These are phyloP conservation scores for Loripinus fragilis DNA, from an alignment of 2,888 invertebrate genomes.

Conservation along the genomic window DNA sequence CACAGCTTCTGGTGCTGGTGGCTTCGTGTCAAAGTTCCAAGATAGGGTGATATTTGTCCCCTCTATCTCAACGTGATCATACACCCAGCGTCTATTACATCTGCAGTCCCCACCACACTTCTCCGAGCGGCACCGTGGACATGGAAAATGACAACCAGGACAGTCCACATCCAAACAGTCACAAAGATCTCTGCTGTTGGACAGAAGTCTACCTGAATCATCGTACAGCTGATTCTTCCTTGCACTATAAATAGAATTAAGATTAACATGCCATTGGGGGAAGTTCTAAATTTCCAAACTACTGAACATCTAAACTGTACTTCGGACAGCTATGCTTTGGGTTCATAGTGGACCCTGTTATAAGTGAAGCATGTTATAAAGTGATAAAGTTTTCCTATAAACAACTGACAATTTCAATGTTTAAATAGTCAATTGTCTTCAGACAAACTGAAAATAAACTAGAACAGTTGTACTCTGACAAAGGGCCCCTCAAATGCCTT, in stretches of 20 bases:
- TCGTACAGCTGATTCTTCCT: conserved; percentile 80
- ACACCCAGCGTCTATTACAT: conserved; percentile 78
- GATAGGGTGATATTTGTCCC: conserved; percentile 70
- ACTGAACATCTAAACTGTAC: too few species aligned
- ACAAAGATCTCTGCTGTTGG: conserved; percentile 89
- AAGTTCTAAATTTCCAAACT: too few species aligned
- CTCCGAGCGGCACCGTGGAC: conserved; percentile 83
- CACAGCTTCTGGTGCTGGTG: neutral
- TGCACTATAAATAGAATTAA: conserved; percentile 61
- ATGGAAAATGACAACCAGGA: conserved; percentile 91
- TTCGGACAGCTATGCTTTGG: too few species aligned
- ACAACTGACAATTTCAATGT: too few species aligned
- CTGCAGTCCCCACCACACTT: conserved; percentile 83
- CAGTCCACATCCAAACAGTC: conserved; percentile 92
- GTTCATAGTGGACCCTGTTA: too few species aligned
- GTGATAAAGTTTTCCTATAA: too few species aligned
- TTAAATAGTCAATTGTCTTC: too few species aligned
- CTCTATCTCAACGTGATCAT: conserved; percentile 80
- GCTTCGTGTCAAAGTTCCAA: conserved; percentile 45
- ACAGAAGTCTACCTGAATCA: conserved; percentile 76
- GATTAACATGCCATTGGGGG: too few species aligned
- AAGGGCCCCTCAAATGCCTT: too few species aligned
- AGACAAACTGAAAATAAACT: too few species aligned
- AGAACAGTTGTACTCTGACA: too few species aligned
- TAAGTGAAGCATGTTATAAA: too few species aligned